Evolutionary conservation across 1,140 invertebrate genomes (phyloP), one percentile per base, ranked within the genome.

Genomic region (Tetramorium alpestre): DNA sequence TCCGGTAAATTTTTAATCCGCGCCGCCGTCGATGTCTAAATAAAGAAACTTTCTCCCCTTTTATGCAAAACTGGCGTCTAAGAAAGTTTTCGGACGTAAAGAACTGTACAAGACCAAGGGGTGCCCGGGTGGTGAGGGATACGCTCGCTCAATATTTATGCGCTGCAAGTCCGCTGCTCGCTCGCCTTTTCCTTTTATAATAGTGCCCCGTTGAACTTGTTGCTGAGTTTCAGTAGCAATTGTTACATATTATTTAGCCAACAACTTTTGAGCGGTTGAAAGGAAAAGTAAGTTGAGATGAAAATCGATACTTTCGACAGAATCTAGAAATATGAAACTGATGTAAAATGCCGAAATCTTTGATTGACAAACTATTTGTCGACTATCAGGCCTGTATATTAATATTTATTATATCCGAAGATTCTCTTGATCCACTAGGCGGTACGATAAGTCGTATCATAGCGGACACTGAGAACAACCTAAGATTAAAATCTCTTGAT

Each of bases 91-190:
- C 2, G 72, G 88, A 67, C 69, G 64, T 89, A 87, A 89, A 89
- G 78, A 87, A 87, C 73, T 78, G 81, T 75, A 84, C 60, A 78
- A 69, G 70, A 69, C 56, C 77, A 73, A 51, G 49, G 7, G 64
- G 28, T 22, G 77, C 33, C 72, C 58, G 89, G 73, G 38, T 84
- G 77, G 51, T 73, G 85, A 90, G 56, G 73, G 64, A 86, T 90
- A 87, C 58, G 67, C 78, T 89, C 86, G 58, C 78, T 87, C 85
- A 89, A 90, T 90, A 90, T 90, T 87, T 87, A 90, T 87, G 88
- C 76, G 51, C 54, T 10, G 33, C 4, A 84, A 89, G 70, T 84
- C 87, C 51, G n/a, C 22, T 73, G 44, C 89, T 87, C 41, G 76
- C 51, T 72, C 70, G 81, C 28, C 58, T 28, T 33, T 84, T 62